Evolutionary conservation across 2,113 vertebrate species (phyloP), one percentile per base, ranked within the genome.

Genomic region (Caloenas nicobarica): DNA sequence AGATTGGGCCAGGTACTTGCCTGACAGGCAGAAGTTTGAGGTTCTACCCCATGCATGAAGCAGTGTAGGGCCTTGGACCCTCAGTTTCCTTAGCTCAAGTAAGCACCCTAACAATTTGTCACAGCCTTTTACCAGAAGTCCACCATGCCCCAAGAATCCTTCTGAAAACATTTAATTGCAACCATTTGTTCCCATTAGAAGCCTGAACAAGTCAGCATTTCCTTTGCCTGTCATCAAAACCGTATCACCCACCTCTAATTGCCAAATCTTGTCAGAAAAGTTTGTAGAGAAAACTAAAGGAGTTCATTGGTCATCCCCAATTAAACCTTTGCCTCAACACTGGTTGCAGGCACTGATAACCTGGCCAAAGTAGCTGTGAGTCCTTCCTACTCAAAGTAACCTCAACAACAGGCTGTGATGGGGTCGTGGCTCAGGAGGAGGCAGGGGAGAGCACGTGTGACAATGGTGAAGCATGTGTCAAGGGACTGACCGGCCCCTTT

Each of bases 141-240:
- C 50, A 42, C 51, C 46, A 29, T 58, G 48, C 53, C 86, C 46
- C 46, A 71, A 78, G 46, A 40, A 77, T 33, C 46, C 48, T 73
- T 81, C 46, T 77, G 61, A 90, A 91, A 91, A 68, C 13, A n/a
- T 40, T 92, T 78, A 81, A 91, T 73, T 86, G 36, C 54, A 90
- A 58, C 76, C 66, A 21, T 90, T 78, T 74, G 64, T 71, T 96
- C 83, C 51, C 83, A 81, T 68, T 54, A 79, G 76, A 88, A 81
- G 28, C 56, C 74, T 88, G 64, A 83, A 84, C 12, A 78, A 95
- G 54, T 58, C 80, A 81, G 60, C 42, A 78, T 81, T 95, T 94
- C 64, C 26, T 89, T 71, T 78, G 56, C 42, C 86, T 81, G 42
- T 88, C 88, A 48, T 74, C 46, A 91, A 64, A 93, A 74, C 21